A percentile compares a stretch with the other conserved stretches of the same genome.
Conservation (phyloP, 1,140 invertebrate genomes). For the Drosophila suzukii region DNA sequence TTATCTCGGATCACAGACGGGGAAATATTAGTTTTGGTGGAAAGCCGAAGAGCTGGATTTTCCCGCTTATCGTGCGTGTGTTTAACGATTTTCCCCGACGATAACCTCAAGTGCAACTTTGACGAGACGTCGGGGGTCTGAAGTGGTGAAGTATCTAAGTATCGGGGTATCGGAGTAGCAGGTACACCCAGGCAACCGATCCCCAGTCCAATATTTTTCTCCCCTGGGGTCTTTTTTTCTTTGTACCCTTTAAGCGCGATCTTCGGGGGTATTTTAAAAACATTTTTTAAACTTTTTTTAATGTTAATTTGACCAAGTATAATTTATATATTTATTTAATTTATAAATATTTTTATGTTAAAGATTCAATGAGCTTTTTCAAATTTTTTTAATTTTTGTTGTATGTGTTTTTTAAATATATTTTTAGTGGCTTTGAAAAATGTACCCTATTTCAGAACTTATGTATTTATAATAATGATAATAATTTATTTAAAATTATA, state of each 20-base stretch:
- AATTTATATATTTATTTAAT: no score
- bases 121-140: constrained; percentile 47
- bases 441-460: no score
- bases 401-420: no score
- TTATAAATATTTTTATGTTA: no score
- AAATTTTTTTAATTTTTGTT: no score
- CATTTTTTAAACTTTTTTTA: no score
- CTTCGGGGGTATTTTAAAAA: no score
- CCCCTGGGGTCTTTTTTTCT: constrained; percentile 10
- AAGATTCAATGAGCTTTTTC: no score
- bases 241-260: background rate
- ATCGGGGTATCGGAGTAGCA: constrained; percentile 20
- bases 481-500: no score
- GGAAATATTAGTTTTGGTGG: constrained; percentile 44
- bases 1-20: constrained; percentile 31
- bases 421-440: no score
- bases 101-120: constrained; percentile 71
- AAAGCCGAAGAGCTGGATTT: constrained; percentile 32
- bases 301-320: no score
- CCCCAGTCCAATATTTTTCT: background rate
- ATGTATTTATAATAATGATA: no score
- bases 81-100: constrained; percentile 65
- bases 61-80: constrained; percentile 61
- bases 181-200: constrained; percentile 9
- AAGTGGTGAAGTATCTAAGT: constrained; percentile 35